Base-by-base conservation (phyloP, 2,113 vertebrate genomes). In the Junco hyemalis region DNA sequence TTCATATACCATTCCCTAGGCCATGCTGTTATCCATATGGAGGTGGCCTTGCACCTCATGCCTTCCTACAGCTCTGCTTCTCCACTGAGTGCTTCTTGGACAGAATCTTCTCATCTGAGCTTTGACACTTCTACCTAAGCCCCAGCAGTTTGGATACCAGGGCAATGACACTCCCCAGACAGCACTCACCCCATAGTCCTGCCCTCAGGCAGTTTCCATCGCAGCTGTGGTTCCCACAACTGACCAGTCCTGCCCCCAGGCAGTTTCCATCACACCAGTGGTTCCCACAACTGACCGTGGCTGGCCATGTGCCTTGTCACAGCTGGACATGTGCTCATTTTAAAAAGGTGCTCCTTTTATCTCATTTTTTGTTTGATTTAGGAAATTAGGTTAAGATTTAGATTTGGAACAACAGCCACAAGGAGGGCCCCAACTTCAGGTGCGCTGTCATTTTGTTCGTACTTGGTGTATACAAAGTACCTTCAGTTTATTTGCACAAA, bases 271-370 rank as follows among this genome's bases (percentile, higher is more conserved):
- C 7, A 2, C 59, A 31, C 8, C 29, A 24, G 22, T 31, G 15
- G 9, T 64, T 50, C 44, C 22, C 33, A 68, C 28, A n/a, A 33
- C 26, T 40, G 42, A 33, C 42, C 18, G 2, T 7, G 42, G 19
- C 21, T 63, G 42, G 36, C 6, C 0, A 1, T 22, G 11, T 33
- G 23, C 42, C 50, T 48, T 2, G 0, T 48, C 11, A 4, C 90
- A 63, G n/a, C 4, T 3, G 29, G 33, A 25, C 16, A 74, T 9
- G 3, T 70, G 69, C 13, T 80, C 31, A 4, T 38, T 31, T 54
- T 31, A 54, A 54, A 54, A 54, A 31, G 20, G 20, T 47, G 42
- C 23, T 80, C 29, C 26, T 68, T 84, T 71, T 35, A 47, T 48
- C 36, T 73, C 24, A 7, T 9, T 4, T 23, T 48, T 88, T 78